A percentile compares a stretch with the other conserved stretches of the same genome.
phyloP scores from a whole-genome alignment of 2,797 vertebrate genomes.

The Tangara arthus region DNA sequence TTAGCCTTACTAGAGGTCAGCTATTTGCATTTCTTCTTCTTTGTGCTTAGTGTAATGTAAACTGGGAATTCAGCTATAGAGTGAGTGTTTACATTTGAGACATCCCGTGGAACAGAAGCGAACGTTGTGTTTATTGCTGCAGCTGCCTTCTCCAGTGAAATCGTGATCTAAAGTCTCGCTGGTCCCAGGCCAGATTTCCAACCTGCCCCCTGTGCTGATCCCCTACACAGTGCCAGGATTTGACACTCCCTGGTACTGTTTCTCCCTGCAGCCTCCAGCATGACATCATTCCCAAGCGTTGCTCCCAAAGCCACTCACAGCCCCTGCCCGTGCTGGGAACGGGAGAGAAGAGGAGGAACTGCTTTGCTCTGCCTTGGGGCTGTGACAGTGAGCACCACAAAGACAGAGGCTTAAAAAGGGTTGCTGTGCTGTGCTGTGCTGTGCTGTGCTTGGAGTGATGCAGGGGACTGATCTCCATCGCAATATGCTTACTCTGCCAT shows the following conservation, averaged over 20 bases:
- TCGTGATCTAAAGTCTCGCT: conserved; percentile 16
- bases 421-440: not conserved
- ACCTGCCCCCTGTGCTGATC: not conserved
- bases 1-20: conserved; percentile 37
- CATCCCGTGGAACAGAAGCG: not conserved
- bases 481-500: not conserved
- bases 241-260: conserved; percentile 35
- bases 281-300: not conserved
- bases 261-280: not conserved
- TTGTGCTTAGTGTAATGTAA: conserved; percentile 39
- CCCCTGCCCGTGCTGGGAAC: not conserved
- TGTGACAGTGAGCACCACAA: not conserved
- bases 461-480: not conserved
- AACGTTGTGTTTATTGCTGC: conserved; percentile 42
- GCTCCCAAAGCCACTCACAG: not conserved
- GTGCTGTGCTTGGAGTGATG: not conserved
- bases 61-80: conserved; percentile 49
- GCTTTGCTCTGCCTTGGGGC: not conserved
- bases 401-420: not conserved
- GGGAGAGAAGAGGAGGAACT: not conserved
- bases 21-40: conserved; percentile 55
- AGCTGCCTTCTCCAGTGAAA: conserved; percentile 31
- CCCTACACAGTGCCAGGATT: not conserved
- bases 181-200: conserved; percentile 3
- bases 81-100: conserved; percentile 51